These are phyloP conservation scores for Pan paniscus DNA, from an alignment of 2,113 vertebrate genomes.

Conservation along the genomic window DNA sequence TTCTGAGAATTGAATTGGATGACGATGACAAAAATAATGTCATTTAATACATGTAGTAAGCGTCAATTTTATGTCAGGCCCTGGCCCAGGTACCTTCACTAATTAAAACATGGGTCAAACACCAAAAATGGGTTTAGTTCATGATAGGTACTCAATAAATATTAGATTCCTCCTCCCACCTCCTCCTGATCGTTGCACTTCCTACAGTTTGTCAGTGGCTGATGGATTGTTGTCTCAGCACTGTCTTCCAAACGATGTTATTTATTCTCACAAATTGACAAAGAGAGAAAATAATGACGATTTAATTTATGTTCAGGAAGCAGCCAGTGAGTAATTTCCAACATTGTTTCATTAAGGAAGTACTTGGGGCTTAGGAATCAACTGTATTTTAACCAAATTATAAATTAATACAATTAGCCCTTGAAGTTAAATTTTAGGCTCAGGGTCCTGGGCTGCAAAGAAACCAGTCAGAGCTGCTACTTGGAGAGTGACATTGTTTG, in stretches of 20 bases:
- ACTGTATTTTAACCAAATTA: conserved; percentile 57
- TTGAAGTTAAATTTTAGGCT: conserved; percentile 65
- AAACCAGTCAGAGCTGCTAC: neutral
- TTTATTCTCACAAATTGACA: conserved; percentile 47
- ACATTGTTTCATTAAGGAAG: conserved; percentile 74
- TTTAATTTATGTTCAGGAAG: conserved; percentile 39
- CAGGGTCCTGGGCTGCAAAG: neutral
- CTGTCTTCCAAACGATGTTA: neutral
- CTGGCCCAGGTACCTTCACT: neutral
- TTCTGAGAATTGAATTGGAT: conserved; percentile 4
- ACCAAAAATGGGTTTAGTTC: neutral
- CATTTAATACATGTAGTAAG: neutral
- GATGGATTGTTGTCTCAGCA: neutral
- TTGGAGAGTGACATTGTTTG: neutral
- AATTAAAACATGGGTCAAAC: neutral
- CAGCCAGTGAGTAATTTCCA: conserved; percentile 64
- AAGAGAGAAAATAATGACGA: conserved; percentile 44
- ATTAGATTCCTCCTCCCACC: neutral
- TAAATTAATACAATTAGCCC: conserved; percentile 70
- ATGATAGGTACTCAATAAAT: neutral
- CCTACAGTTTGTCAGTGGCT: neutral
- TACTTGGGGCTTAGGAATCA: conserved; percentile 62
- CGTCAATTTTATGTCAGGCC: neutral
- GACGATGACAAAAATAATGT: neutral
- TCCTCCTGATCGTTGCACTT: neutral